These are phyloP conservation scores for Drosophila pullipes DNA, from an alignment of 2,888 invertebrate genomes.

Conservation along the genomic window DNA sequence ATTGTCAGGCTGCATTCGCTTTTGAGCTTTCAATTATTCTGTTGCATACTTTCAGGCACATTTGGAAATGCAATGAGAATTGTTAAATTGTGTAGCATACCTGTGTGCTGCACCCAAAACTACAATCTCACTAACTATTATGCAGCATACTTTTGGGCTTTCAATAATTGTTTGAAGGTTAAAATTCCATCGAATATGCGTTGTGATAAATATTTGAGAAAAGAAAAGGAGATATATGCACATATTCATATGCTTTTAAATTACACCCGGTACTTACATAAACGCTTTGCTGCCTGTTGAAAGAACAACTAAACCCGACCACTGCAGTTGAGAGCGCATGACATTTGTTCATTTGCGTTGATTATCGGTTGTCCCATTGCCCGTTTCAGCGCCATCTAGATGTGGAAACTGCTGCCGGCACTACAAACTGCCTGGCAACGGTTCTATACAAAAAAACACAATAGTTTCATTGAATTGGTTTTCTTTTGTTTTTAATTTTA, in stretches of 20 bases:
- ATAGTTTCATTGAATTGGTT: conserved; percentile 4
- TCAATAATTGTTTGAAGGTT: too few species aligned
- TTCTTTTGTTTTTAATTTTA: conserved; percentile 62
- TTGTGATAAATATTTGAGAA: not conserved
- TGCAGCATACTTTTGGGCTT: not conserved
- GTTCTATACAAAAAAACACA: not conserved
- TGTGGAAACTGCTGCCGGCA: not conserved
- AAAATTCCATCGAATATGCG: too few species aligned
- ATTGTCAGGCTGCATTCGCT: not conserved
- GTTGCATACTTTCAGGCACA: not conserved
- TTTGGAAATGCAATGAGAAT: not conserved
- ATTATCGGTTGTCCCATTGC: not conserved
- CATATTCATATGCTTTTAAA: not conserved
- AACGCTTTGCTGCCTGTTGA: not conserved
- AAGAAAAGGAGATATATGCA: not conserved
- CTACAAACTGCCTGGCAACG: not conserved
- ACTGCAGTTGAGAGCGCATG: not conserved
- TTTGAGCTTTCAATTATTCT: not conserved
- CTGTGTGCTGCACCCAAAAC: not conserved
- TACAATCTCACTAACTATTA: not conserved
- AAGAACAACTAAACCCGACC: not conserved
- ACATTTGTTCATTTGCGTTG: not conserved
- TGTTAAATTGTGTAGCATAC: not conserved
- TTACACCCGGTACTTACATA: not conserved
- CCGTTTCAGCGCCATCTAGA: not conserved